Conservation (phyloP, 2,113 vertebrate species). For the Solenodon paradoxus region DNA sequence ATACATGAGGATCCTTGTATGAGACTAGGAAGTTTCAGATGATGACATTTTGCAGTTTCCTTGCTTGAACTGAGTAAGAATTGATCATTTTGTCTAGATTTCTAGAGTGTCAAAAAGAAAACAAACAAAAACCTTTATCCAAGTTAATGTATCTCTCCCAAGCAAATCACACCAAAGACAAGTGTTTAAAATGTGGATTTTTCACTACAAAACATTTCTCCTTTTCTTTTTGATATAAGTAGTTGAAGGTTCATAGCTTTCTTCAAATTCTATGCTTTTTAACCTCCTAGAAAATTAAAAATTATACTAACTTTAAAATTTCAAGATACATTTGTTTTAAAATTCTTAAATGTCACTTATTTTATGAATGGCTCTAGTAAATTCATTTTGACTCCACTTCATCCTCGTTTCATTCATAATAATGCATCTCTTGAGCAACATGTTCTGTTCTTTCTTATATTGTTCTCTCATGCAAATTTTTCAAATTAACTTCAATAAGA, state of each 20-base stretch:
- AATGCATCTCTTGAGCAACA: neutral
- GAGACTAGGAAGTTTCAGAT: neutral
- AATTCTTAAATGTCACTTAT: neutral
- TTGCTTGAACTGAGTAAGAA: neutral
- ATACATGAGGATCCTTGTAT: neutral
- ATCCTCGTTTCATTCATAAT: neutral
- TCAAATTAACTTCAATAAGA: neutral
- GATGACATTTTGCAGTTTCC: neutral
- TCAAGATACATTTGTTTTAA: neutral
- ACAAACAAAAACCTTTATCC: neutral
- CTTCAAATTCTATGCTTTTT: neutral
- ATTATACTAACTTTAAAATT: neutral
- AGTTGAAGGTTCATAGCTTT: neutral
- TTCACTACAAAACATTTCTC: neutral
- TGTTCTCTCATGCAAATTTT: neutral
- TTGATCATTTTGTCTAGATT: neutral
- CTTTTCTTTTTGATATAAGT: neutral
- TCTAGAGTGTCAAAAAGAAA: neutral
- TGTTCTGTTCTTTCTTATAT: neutral
- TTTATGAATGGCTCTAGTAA: neutral
- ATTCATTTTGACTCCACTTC: neutral
- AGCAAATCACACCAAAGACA: neutral
- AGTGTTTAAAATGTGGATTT: neutral
- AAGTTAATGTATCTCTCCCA: neutral
- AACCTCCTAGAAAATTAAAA: neutral